phyloP scores from a whole-genome alignment of 1,140 invertebrate genomes.

The Drosophila funebris region DNA sequence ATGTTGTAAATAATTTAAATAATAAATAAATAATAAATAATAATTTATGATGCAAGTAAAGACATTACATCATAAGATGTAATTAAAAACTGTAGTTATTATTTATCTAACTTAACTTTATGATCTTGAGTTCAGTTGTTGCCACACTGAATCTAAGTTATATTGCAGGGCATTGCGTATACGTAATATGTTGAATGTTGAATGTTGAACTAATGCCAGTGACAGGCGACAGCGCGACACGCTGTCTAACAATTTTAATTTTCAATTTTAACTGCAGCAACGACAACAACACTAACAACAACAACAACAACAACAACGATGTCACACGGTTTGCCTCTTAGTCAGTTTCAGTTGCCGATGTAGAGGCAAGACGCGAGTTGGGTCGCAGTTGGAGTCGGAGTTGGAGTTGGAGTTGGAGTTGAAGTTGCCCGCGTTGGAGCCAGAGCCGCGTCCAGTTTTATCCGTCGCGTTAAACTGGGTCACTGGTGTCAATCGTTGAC shows the following conservation, averaged over 20 bases:
- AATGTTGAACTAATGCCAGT: conserved; percentile 59
- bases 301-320: conserved; percentile 45
- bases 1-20: too few relatives aligned
- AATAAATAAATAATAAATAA: not conserved
- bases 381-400: not conserved
- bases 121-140: not conserved
- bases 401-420: conserved; percentile 1
- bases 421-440: conserved; percentile 17
- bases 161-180: conserved; percentile 58
- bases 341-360: conserved; percentile 39
- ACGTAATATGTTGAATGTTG: conserved; percentile 46
- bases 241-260: conserved; percentile 81
- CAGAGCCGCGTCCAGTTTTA: conserved; percentile 56
- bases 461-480: conserved; percentile 63
- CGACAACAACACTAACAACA: not conserved
- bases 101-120: too few relatives aligned
- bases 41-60: too few relatives aligned
- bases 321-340: conserved; percentile 52
- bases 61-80: too few relatives aligned
- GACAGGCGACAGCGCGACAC: conserved; percentile 78
- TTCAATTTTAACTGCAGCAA: conserved; percentile 66
- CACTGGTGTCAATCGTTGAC: conserved; percentile 72
- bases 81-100: too few relatives aligned
- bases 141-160: not conserved
- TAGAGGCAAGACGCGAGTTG: not conserved